Conservation (phyloP, 2,797 vertebrate genomes). For the Chloroceryle amazona region DNA sequence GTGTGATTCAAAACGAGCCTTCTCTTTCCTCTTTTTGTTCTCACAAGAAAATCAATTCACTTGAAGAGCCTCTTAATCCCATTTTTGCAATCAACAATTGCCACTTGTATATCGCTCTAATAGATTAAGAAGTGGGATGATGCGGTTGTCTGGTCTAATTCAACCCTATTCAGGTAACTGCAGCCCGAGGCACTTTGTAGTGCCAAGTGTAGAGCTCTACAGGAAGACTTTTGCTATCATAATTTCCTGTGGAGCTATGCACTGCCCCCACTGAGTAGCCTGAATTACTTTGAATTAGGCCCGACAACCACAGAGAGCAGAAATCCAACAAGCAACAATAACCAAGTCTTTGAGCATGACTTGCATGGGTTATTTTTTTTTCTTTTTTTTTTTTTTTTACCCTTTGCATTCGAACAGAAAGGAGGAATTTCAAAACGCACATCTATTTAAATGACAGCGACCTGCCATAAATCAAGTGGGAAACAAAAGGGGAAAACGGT, state of each 20-base stretch:
- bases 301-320: constrained; percentile 98
- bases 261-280: constrained; percentile 88
- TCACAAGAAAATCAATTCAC: constrained; percentile 99
- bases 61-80: constrained; percentile 99
- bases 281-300: constrained; percentile 99
- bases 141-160: constrained; percentile 99
- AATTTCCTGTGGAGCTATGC: constrained; percentile 97
- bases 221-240: constrained; percentile 99
- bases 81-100: constrained; percentile 99
- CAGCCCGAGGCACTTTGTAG: constrained; percentile 94
- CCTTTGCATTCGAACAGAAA: constrained; percentile 84
- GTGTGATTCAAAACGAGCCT: constrained; percentile 93
- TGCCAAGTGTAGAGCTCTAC: constrained; percentile 93
- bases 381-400: neutral
- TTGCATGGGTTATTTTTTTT: constrained; percentile 86
- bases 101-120: constrained; percentile 97
- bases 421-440: constrained; percentile 81
- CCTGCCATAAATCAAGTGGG: constrained; percentile 84
- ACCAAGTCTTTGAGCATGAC: constrained; percentile 95
- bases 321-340: constrained; percentile 97
- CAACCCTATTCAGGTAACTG: constrained; percentile 97
- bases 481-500: constrained; percentile 82
- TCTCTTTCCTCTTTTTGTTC: constrained; percentile 96
- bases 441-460: constrained; percentile 85
- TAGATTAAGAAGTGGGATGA: constrained; percentile 98